A percentile compares a stretch with the other conserved stretches of the same genome.
phyloP scores from a whole-genome alignment of 92 coral and sea anemone genomes.

The Muricea muricata region DNA sequence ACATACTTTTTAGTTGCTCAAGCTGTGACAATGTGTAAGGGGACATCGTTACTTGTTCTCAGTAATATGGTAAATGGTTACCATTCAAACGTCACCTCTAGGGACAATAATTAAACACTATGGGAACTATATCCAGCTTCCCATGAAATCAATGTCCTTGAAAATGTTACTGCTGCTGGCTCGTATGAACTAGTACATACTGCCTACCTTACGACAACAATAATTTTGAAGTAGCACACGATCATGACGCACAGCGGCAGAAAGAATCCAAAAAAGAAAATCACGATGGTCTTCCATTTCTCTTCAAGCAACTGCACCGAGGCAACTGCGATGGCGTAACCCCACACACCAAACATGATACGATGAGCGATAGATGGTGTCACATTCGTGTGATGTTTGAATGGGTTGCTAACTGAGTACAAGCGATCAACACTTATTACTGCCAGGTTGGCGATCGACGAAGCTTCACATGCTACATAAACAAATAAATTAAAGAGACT shows the following conservation, averaged over 20 bases:
- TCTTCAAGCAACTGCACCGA: constrained; percentile 59
- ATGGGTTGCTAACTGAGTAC: constrained; percentile 89
- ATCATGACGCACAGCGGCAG: constrained; percentile 84
- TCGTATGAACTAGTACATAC: neutral
- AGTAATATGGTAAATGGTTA: too few species aligned
- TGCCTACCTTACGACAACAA: constrained; percentile 68
- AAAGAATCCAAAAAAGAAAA: constrained; percentile 76
- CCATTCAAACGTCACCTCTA: too few species aligned
- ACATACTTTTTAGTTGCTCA: too few species aligned
- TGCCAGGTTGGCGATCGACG: constrained; percentile 89
- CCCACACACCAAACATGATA: constrained; percentile 81
- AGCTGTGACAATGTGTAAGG: too few species aligned
- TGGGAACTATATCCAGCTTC: too few species aligned
- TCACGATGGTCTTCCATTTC: constrained; percentile 71
- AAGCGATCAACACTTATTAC: constrained; percentile 93
- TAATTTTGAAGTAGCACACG: constrained; percentile 81
- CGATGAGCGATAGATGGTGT: constrained; percentile 79
- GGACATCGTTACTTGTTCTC: too few species aligned
- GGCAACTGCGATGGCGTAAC: constrained; percentile 75
- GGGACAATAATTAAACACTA: too few species aligned
- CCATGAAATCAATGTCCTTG: constrained; percentile 19
- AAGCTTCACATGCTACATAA: constrained; percentile 81
- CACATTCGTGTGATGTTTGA: constrained; percentile 92
- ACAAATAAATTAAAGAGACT: too few species aligned
- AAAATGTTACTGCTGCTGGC: too few species aligned